Conservation (phyloP, 2,797 vertebrate species). For the Emys orbicularis region DNA sequence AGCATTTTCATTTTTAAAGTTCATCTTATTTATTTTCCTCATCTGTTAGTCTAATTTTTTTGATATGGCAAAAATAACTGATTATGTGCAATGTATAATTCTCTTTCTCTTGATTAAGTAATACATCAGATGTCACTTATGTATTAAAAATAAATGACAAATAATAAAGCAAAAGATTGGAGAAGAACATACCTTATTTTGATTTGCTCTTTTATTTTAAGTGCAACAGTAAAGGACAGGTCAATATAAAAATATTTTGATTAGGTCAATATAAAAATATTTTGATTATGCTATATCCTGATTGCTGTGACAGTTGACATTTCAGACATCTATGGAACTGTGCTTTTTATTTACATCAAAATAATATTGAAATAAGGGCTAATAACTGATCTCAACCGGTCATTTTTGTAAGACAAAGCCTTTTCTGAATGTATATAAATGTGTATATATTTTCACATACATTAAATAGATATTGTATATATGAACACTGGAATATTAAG, state of each 20-base stretch:
- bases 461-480: not conserved
- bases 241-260: slow-evolving; percentile 66
- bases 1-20: slow-evolving; percentile 89
- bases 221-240: slow-evolving; percentile 58
- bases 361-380: slow-evolving; percentile 1
- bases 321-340: not conserved
- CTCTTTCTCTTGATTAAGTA: slow-evolving; percentile 85
- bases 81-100: slow-evolving; percentile 84
- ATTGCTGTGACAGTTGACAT: not conserved
- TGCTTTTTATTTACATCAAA: slow-evolving; percentile 4
- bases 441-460: not conserved
- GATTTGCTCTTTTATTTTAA: slow-evolving; percentile 74
- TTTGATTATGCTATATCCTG: not conserved
- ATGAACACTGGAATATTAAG: not conserved
- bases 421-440: not conserved
- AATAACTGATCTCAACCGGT: not conserved
- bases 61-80: slow-evolving; percentile 87
- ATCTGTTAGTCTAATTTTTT: slow-evolving; percentile 86
- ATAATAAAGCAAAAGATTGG: slow-evolving; percentile 83
- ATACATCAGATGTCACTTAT: slow-evolving; percentile 87
- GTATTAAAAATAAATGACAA: slow-evolving; percentile 88
- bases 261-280: slow-evolving; percentile 69
- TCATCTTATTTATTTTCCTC: slow-evolving; percentile 88
- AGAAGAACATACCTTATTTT: slow-evolving; percentile 80
- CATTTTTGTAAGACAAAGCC: slow-evolving; percentile 27